These are phyloP conservation scores for Phoenoteleia sp. DNA, from an alignment of 2,888 invertebrate genomes.

Conservation along the genomic window DNA sequence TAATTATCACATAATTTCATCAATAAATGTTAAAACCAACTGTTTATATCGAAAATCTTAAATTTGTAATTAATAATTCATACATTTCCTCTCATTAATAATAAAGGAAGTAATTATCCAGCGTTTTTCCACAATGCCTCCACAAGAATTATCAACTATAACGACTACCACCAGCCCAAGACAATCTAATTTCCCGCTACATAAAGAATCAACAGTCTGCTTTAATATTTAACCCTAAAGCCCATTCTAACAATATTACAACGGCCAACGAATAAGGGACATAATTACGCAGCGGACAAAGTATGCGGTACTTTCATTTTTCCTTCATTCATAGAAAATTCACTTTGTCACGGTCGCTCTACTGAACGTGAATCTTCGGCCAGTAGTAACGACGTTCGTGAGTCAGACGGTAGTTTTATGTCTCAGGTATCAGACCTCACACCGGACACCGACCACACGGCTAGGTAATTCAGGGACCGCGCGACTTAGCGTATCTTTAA, in stretches of 20 bases:
- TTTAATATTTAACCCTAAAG: conserved; percentile 22
- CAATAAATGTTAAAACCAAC: too few relatives aligned
- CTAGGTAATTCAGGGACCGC: conserved; percentile 43
- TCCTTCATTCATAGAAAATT: conserved; percentile 66
- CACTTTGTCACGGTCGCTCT: conserved; percentile 63
- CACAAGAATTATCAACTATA: too few relatives aligned
- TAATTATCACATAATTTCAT: too few relatives aligned
- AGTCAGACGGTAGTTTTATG: conserved; percentile 64
- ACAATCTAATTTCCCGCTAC: conserved; percentile 11
- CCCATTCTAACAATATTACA: neutral
- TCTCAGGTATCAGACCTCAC: conserved; percentile 43
- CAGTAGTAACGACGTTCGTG: conserved; percentile 65
- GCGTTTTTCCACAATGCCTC: too few relatives aligned
- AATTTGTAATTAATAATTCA: too few relatives aligned
- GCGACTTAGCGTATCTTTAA: conserved; percentile 51
- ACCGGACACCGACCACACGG: conserved; percentile 45
- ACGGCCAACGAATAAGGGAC: neutral
- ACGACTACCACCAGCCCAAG: too few relatives aligned
- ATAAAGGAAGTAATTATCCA: too few relatives aligned
- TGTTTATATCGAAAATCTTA: too few relatives aligned
- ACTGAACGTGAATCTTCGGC: conserved; percentile 31
- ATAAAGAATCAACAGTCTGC: conserved; percentile 11
- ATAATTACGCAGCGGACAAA: conserved; percentile 35
- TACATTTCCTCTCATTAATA: too few relatives aligned
- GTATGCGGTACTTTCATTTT: conserved; percentile 46